Base-by-base conservation (phyloP, 2,888 invertebrate genomes). In the Apeira syringaria region DNA sequence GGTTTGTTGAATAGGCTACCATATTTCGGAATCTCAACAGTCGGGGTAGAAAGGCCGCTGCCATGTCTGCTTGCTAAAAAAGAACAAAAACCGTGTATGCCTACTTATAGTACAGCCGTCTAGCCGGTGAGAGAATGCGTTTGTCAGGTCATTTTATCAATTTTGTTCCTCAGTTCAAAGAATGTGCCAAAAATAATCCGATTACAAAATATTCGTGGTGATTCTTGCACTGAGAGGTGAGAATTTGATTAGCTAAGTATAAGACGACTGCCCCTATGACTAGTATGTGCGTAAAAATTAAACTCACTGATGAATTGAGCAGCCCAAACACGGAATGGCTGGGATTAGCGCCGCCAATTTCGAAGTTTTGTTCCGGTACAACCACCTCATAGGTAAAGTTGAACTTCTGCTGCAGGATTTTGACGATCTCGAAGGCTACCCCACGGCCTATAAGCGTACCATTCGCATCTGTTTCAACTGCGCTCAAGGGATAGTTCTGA, bases 351-450 rank as follows among this genome's bases (percentile, higher is more conserved):
- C 94, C 94, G 32, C 94, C 91, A 2, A 92, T 76, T 50, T 94
- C 90, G 5, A 91, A 87, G 64, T 94, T 93, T 27, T 82, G 86
- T 4, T 88, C 78, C 0, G 96, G 95, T 31, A 91, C 72, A 7
- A 94, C 73, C 0, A 96, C 88, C 7, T 93, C 92, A 61, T 94
- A 96, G 0, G 94, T 93, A 50, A 97, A 96, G 54, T 95, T 93
- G 54, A 93, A 94, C 58, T 92, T 93, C 38, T 92, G 72, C 27
- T 91, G 91, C 2, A 97, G 82, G 30, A 96, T 92, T 13, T 94
- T 80, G 5, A 97, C 74, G 35, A 97, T 74, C 35, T 92, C 85
- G 66, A 96, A 96, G 0, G 96, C 94, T 3, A 95, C 93, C 0
- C 97, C 97, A 1, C 61, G 71, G 0, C 95, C 96, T 0, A 84